phyloP scores from a whole-genome alignment of 2,797 vertebrate species.

The Limosa lapponica region DNA sequence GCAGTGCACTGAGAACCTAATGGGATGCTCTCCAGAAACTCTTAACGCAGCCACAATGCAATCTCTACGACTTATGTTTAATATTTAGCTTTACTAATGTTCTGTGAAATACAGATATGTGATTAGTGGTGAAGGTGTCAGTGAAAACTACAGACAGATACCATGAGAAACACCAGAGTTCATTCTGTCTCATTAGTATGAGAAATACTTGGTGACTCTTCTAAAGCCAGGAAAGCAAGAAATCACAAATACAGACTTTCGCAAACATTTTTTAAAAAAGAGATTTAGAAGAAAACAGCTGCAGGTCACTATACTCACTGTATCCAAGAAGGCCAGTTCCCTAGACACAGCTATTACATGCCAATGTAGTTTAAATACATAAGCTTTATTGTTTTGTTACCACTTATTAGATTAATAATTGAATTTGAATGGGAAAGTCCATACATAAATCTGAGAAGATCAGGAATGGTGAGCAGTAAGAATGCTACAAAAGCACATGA shows the following conservation, averaged over 20 bases:
- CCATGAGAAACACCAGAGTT: slow-evolving; percentile 23
- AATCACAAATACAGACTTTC: background rate
- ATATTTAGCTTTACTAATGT: slow-evolving; percentile 55
- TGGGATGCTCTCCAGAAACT: slow-evolving; percentile 28
- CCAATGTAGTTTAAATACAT: background rate
- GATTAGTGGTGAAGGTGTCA: slow-evolving; percentile 28
- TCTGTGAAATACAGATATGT: slow-evolving; percentile 53
- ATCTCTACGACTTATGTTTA: slow-evolving; percentile 49
- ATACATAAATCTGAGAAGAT: background rate
- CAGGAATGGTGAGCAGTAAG: background rate
- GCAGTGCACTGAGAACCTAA: background rate
- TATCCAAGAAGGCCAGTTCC: background rate
- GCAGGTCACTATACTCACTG: background rate
- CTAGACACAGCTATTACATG: background rate
- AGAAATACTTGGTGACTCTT: slow-evolving; percentile 1
- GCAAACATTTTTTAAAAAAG: background rate
- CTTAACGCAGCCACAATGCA: background rate
- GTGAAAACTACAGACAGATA: slow-evolving; percentile 38
- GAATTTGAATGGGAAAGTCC: background rate
- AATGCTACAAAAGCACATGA: background rate
- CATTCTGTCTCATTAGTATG: background rate
- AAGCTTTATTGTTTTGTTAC: background rate
- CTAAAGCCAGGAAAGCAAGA: background rate
- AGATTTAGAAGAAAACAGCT: background rate
- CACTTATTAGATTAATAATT: slow-evolving; percentile 25